A percentile compares a stretch with the other conserved stretches of the same genome.
phyloP scores from a whole-genome alignment of 2,888 invertebrate species.

The Pristionchus mayeri region DNA sequence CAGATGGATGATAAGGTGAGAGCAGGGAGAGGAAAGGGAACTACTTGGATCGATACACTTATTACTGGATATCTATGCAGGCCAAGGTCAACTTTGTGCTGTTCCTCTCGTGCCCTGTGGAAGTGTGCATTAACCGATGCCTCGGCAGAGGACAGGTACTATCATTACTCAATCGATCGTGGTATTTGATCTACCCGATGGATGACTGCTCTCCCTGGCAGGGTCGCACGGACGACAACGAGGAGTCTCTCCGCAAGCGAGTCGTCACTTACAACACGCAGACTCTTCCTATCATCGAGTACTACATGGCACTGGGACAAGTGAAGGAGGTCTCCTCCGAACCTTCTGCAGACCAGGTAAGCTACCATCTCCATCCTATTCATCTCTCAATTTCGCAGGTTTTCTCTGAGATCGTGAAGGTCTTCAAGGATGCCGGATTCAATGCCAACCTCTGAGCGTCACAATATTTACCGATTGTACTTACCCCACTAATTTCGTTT shows the following conservation, averaged over 20 bases:
- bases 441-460: slow-evolving; percentile 30
- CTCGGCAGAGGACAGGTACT: slow-evolving; percentile 84
- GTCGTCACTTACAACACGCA: slow-evolving; percentile 73
- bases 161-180: background rate
- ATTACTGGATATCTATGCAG: slow-evolving; percentile 39
- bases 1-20: slow-evolving; percentile 82
- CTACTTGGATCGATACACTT: no score
- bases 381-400: slow-evolving; percentile 43
- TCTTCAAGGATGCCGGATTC: slow-evolving; percentile 57
- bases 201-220: background rate
- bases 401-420: slow-evolving; percentile 49
- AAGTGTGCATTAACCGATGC: slow-evolving; percentile 88
- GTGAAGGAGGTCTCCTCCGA: slow-evolving; percentile 68
- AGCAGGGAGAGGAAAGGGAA: background rate
- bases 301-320: slow-evolving; percentile 63
- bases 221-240: slow-evolving; percentile 94
- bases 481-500: slow-evolving; percentile 30
- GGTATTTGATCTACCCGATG: background rate
- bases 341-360: slow-evolving; percentile 63
- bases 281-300: slow-evolving; percentile 76
- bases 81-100: slow-evolving; percentile 87
- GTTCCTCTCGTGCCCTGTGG: slow-evolving; percentile 90
- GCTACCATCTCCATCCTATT: background rate
- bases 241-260: slow-evolving; percentile 88
- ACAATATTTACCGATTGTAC: background rate